A percentile compares a stretch with the other conserved stretches of the same genome.
Conservation (phyloP, 2,113 vertebrate species). For the Hemiscyllium ocellatum region DNA sequence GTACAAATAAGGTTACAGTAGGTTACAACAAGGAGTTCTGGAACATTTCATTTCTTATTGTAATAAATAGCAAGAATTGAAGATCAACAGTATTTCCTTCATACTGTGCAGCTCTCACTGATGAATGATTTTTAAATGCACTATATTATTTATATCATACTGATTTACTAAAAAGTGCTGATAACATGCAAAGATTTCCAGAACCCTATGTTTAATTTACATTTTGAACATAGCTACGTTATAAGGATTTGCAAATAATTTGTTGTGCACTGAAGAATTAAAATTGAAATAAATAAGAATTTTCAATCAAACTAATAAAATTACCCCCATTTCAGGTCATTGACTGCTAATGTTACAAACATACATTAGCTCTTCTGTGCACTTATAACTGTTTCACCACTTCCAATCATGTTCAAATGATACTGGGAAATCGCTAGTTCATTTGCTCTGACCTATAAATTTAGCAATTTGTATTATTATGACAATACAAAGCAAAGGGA, state of each 20-base stretch:
- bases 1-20: neutral
- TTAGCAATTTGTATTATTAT: neutral
- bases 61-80: neutral
- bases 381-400: neutral
- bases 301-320: neutral
- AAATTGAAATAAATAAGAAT: neutral
- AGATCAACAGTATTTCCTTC: conserved; percentile 5
- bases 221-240: neutral
- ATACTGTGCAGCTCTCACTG: neutral
- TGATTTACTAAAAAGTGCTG: neutral
- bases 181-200: neutral
- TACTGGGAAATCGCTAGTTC: neutral
- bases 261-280: neutral
- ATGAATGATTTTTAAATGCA: neutral
- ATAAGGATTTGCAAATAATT: neutral
- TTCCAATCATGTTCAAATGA: neutral
- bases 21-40: neutral
- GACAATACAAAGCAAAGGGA: neutral
- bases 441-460: conserved; percentile 19
- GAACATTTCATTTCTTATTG: conserved; percentile 20
- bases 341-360: neutral
- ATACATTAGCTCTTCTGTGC: neutral
- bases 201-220: no score
- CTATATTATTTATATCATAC: neutral
- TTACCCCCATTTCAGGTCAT: neutral